phyloP scores from a whole-genome alignment of 2,888 invertebrate species.

The Cephonodes hylas region DNA sequence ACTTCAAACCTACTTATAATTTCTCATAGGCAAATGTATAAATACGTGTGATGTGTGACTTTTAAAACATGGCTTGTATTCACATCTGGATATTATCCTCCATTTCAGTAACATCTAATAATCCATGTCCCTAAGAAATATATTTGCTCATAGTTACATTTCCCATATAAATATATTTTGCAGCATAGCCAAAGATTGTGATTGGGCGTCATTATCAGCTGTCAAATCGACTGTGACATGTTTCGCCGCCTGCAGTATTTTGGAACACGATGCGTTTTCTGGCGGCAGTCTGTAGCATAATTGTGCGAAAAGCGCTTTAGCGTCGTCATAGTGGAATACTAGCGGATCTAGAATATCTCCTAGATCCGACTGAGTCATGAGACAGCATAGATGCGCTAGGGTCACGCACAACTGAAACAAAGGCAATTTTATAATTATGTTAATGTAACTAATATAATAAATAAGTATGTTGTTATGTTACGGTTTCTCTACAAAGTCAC shows the following conservation, averaged over 20 bases:
- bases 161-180: slow-evolving; percentile 77
- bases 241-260: slow-evolving; percentile 71
- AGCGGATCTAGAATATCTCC: slow-evolving; percentile 73
- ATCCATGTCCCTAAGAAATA: slow-evolving; percentile 72
- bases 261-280: slow-evolving; percentile 65
- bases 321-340: slow-evolving; percentile 69
- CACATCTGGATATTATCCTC: no score
- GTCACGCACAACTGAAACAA: slow-evolving; percentile 85
- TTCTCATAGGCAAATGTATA: no score
- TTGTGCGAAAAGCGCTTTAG: slow-evolving; percentile 60
- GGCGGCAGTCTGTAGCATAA: slow-evolving; percentile 66
- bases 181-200: slow-evolving; percentile 62
- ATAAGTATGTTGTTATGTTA: no score
- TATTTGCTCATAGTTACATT: slow-evolving; percentile 68
- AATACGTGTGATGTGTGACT: no score
- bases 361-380: slow-evolving; percentile 82
- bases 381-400: slow-evolving; percentile 85
- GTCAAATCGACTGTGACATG: slow-evolving; percentile 69
- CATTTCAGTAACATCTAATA: neutral
- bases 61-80: no score
- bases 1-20: no score
- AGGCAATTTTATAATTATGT: neutral
- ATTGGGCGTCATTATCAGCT: slow-evolving; percentile 52
- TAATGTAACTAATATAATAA: no score
- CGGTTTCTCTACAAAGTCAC: no score